Conservation (phyloP, 2,797 vertebrate species). For the Poecilia velifera region DNA sequence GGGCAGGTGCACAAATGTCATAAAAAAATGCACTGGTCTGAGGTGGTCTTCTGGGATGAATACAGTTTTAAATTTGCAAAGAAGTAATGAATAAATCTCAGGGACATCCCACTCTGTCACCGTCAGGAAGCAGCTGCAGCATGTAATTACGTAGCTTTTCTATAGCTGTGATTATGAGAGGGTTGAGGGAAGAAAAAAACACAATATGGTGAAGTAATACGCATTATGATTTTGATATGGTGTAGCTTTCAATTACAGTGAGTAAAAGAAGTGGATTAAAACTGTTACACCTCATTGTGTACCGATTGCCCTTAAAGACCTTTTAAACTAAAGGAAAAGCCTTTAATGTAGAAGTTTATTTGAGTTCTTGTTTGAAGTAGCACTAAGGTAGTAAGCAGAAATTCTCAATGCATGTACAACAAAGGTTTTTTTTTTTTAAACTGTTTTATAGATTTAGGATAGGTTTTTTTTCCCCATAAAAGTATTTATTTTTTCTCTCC, state of each 20-base stretch:
- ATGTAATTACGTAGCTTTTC: not conserved
- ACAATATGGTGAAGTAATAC: not conserved
- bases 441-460: not conserved
- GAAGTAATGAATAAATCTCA: not conserved
- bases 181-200: not conserved
- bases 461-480: not conserved
- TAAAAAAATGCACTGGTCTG: slow-evolving; percentile 16
- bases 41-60: slow-evolving; percentile 5
- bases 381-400: not conserved
- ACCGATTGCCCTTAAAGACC: not conserved
- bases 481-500: not conserved
- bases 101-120: not conserved
- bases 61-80: not conserved
- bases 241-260: not conserved
- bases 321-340: not conserved
- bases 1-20: slow-evolving; percentile 29
- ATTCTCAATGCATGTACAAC: not conserved
- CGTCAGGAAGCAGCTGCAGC: not conserved
- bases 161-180: not conserved
- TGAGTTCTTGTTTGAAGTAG: not conserved
- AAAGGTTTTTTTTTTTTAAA: not conserved
- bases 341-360: not conserved
- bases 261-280: not conserved
- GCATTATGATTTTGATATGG: not conserved
- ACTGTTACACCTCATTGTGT: not conserved